Conservation (phyloP, 2,113 vertebrate species). For the human region DNA sequence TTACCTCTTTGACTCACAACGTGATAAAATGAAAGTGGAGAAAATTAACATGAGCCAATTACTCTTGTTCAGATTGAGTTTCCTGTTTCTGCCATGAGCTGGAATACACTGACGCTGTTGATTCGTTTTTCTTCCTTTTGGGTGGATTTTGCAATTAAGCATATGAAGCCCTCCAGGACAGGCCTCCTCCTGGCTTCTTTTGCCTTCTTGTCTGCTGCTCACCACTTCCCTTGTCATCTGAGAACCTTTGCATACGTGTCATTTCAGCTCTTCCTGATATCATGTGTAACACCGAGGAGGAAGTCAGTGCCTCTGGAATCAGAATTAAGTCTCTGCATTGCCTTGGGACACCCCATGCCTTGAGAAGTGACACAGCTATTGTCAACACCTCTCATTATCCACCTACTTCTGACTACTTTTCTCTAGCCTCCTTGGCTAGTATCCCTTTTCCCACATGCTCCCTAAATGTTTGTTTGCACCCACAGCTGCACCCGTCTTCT, state of each 20-base stretch:
- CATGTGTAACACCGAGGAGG: background rate
- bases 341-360: background rate
- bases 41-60: background rate
- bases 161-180: background rate
- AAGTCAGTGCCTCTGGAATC: background rate
- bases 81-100: background rate
- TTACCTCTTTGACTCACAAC: background rate
- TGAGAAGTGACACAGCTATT: background rate
- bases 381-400: background rate
- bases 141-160: background rate
- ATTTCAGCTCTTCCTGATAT: background rate
- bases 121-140: background rate
- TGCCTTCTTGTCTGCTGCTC: background rate
- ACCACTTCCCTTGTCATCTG: background rate
- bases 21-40: constrained; percentile 24
- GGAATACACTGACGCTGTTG: background rate
- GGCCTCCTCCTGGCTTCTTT: background rate
- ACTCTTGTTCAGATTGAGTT: background rate
- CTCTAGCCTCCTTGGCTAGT: background rate
- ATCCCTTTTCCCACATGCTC: background rate
- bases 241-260: background rate
- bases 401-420: background rate
- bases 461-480: background rate
- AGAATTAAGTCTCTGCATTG: background rate
- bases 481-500: background rate